Evolutionary conservation across 2,797 vertebrate genomes (phyloP), one percentile per base, ranked within the genome.

Genomic region (Apogon talboti): DNA sequence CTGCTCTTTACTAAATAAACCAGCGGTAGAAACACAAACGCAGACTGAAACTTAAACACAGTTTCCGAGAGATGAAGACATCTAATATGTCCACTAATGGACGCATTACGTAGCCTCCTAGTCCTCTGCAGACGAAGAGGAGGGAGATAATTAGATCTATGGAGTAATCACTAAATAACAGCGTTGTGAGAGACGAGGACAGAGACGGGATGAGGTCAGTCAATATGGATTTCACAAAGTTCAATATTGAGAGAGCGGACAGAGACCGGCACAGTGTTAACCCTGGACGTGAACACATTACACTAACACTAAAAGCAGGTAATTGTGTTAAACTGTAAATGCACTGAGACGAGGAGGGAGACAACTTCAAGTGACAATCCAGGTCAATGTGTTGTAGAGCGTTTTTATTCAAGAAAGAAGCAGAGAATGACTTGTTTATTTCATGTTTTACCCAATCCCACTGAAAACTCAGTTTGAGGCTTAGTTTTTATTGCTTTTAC

Each of bases 131-230:
- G 35, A 38, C 49, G 6, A 24, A 57, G 47, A 54, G 55, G 19
- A 55, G 46, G 37, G 28, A 55, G 21, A 21, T 13, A 13, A 56
- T 48, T 6, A 56, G 65, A 79, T 81, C 78, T 55, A 64, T 81
- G 53, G 14, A 66, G 47, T 53, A 63, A 78, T 70, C 61, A 76
- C 67, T 74, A 38, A 40, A 37, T 60, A 61, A 76, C 71, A 73
- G 60, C 56, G 54, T 0, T 11, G 56, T 61, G 49, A 43, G 69
- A 65, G 62, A 40, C 54, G 44, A 6, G 11, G 30, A 48, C 11
- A 38, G 56, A 56, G 59, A 44, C 7, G 3, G 56, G 52, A 53
- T 12, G 64, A 75, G 75, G 60, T 68, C 66, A 63, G 47, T 73
- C 73, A 49, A 72, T 78, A 18, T 4, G 45, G 61, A 77, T 76